These are phyloP conservation scores for Onchidella celtica DNA, from an alignment of 2,888 invertebrate species.

Conservation along the genomic window DNA sequence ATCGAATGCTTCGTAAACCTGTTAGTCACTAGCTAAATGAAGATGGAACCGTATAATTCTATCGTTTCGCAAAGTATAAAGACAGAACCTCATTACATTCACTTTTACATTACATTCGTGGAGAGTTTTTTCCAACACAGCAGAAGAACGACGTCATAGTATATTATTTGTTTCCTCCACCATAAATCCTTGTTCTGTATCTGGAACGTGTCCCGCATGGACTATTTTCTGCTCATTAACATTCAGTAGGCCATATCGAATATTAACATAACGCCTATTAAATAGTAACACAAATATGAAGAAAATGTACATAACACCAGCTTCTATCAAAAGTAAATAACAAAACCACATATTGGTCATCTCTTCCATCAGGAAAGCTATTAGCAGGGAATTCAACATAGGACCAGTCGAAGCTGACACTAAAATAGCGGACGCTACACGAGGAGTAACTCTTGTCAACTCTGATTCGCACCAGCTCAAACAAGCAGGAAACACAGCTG, in stretches of 20 bases:
- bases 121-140: too few species aligned
- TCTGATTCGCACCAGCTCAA: conserved; percentile 43
- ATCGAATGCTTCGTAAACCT: too few species aligned
- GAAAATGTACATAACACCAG: not conserved
- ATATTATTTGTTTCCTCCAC: too few species aligned
- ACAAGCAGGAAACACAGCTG: conserved; percentile 35
- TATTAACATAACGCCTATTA: not conserved
- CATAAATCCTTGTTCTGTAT: too few species aligned
- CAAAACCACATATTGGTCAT: conserved; percentile 39
- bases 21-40: too few species aligned
- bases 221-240: too few species aligned
- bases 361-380: conserved; percentile 29
- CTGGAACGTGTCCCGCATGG: too few species aligned
- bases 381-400: conserved; percentile 27
- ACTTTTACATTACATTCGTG: too few species aligned
- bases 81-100: too few species aligned
- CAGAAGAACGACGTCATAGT: too few species aligned
- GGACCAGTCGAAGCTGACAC: conserved; percentile 22
- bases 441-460: conserved; percentile 25
- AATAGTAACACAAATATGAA: conserved; percentile 19
- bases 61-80: too few species aligned
- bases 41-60: too few species aligned
- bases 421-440: conserved; percentile 20
- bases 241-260: not conserved
- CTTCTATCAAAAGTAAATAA: conserved; percentile 13